Evolutionary conservation across 2,888 invertebrate species (phyloP), one percentile per base, ranked within the genome.

Genomic region (Lordiphosa andalusiaca): DNA sequence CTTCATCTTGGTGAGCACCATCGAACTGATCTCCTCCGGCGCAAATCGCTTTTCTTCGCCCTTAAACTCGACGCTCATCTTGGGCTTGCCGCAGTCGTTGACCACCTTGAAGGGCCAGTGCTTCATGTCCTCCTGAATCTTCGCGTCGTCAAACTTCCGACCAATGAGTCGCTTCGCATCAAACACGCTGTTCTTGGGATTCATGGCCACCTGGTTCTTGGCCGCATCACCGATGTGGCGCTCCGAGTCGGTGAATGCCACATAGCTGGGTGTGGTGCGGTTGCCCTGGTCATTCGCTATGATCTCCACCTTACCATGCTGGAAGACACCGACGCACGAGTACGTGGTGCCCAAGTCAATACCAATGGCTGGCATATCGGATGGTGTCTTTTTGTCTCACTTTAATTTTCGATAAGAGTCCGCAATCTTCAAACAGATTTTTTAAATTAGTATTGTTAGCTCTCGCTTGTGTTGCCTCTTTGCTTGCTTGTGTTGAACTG

Each of bases 131-230:
- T 93, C 93, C 91, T 98, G 98, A 53, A 99, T 96, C n/a, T 95
- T 94, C 40, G 92, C 90, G 89, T 97, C 97, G 80, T 94, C 94
- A 89, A 94, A 98, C 82, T 95, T 94, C 83, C 98, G 94, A 55
- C 98, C 98, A 90, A 98, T 97, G 86, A 98, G 38, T 0, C 98
- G 94, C 91, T 98, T 95, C 78, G 97, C 98, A 92, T 98, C 98
- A 89, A 95, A 95, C 85, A 96, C 95, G 76, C 95, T 95, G 92
- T 95, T 95, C 90, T 93, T 94, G 69, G 95, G 95, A 90, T 96
- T 95, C 95, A 95, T 95, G 81, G 95, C 94, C 73, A 94, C 94
- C 90, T 95, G 95, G 90, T 94, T 95, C 89, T 95, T 95, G 71
- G 95, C 95, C 55, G 95, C 94, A 90, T 95, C 95, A 76, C 95